A percentile compares a stretch with the other conserved stretches of the same genome.
These are phyloP conservation scores for Crocodylus rhombifer DNA, from an alignment of 2,797 vertebrate species.

Conservation along the genomic window DNA sequence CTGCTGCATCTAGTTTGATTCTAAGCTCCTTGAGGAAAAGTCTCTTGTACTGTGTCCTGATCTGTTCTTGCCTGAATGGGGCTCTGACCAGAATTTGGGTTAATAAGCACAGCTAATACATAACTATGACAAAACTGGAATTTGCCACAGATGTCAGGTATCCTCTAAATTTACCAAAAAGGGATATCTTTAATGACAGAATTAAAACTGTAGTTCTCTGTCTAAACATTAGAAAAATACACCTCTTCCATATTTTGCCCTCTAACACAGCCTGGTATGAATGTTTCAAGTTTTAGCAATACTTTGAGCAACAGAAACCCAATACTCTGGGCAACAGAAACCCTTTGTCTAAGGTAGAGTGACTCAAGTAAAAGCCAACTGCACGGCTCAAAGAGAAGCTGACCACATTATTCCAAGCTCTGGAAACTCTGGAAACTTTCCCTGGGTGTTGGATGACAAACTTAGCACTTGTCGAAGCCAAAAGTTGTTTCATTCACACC, in stretches of 20 bases:
- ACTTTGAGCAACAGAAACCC: not conserved
- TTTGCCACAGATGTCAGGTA: not conserved
- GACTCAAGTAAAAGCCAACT: not conserved
- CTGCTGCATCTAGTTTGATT: too few relatives aligned
- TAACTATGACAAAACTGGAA: not conserved
- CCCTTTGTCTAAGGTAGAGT: rapidly evolving
- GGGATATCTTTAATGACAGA: too few relatives aligned
- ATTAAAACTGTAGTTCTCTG: too few relatives aligned
- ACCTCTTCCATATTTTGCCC: not conserved
- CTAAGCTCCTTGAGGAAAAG: not conserved
- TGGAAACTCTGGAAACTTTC: not conserved
- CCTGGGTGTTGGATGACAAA: not conserved
- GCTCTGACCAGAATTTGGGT: not conserved
- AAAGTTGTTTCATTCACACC: not conserved
- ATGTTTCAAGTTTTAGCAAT: not conserved
- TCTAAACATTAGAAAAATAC: too few relatives aligned
- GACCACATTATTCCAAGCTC: not conserved
- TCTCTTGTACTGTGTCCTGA: not conserved
- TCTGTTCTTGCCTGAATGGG: not conserved
- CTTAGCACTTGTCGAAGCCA: not conserved
- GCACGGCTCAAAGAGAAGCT: not conserved
- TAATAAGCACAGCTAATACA: not conserved
- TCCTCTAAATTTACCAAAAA: not conserved
- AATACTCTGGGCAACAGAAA: not conserved
- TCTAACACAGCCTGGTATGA: not conserved